Evolutionary conservation across 2,888 invertebrate genomes (phyloP), one percentile per base, ranked within the genome.

Genomic region (Cryptocephalus moraei): DNA sequence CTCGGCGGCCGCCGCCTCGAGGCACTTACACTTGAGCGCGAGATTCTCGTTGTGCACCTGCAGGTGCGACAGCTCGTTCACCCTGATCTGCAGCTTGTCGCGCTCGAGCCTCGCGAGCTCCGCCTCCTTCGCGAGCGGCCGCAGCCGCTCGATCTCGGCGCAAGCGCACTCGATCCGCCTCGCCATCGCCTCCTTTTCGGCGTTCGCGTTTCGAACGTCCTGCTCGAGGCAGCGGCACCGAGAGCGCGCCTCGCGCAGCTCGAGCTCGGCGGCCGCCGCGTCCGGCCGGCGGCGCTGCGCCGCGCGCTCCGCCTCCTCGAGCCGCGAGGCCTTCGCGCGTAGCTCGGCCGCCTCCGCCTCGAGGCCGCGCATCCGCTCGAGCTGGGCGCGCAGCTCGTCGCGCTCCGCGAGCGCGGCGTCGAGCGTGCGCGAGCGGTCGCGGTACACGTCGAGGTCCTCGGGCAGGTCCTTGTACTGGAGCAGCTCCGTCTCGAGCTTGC

Each of bases 101-200:
- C 68, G 50, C 58, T 70, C 69, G 40, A 68, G 52, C 49, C 63
- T 54, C 43, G 68, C 46, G 39, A 68, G 57, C 48, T 69, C 67
- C 4, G 62, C 59, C 52, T 69, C 69, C 43, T 63, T 64, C 1
- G 56, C 48, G 39, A 54, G 55, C 1, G 46, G 39, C 45, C 48
- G 53, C 32, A 56, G 59, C 12, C 50, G 49, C 31, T 60, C 57
- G 33, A 54, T 13, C 43, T 60, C 59, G 33, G 54, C 54, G 45
- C 55, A 55, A 52, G 57, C 51, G 34, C 40, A 47, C 14, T 58
- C 56, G 32, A 60, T 56, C 41, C 58, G 49, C 13, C 49, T 56
- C 14, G 43, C 32, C 56, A 61, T 57, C 1, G 55, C 55, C 8
- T 60, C 59, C 39, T 50, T 54, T 48, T 61, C 61, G 12, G 48